Evolutionary conservation across 2,113 vertebrate genomes (phyloP), one percentile per base, ranked within the genome.

Genomic region (Sterrhoptilus dennistouni): DNA sequence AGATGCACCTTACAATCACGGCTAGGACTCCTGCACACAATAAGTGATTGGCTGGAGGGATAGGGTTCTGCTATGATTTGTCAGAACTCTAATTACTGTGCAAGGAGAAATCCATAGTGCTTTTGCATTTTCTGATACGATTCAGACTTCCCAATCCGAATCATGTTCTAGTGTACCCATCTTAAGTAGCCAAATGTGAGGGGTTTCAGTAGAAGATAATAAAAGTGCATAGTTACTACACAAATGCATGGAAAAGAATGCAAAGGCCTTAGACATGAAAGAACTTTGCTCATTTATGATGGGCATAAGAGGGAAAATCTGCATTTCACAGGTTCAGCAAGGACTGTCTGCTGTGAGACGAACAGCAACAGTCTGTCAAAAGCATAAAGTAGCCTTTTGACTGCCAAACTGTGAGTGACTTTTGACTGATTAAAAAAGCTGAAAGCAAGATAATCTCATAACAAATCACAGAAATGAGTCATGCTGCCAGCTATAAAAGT

Each of bases 401-500:
- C 68, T 88, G 60, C 27, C 94, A 90, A 90, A 93, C n/a, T 53
- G 42, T 52, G 69, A 47, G 4, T 75, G 54, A 84, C 65, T 74
- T 94, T 60, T 94, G 78, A 84, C 35, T 16, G 12, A 36, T 68
- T 91, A 36, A 80, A 80, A 53, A 59, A 93, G 38, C 21, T 90
- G 76, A 72, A 87, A 79, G 47, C 60, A 29, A 68, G 33, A 42
- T 86, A 83, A 95, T 64, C 84, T 57, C 14, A 47, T 85, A 77
- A 31, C 78, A 81, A 92, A 87, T 87, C n/a, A 71, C 64, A 89
- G 21, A 96, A 93, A 84, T 75, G 25, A 89, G 45, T 96, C 63
- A 75, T 35, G 13, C 19, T 68, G 65, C 7, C 86, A 90, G 31
- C 31, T 60, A 75, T 47, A 83, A 71, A 87, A 66, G 25, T 66